These are phyloP conservation scores for Papilio polyxenes DNA, from an alignment of 1,140 invertebrate genomes.

Conservation along the genomic window DNA sequence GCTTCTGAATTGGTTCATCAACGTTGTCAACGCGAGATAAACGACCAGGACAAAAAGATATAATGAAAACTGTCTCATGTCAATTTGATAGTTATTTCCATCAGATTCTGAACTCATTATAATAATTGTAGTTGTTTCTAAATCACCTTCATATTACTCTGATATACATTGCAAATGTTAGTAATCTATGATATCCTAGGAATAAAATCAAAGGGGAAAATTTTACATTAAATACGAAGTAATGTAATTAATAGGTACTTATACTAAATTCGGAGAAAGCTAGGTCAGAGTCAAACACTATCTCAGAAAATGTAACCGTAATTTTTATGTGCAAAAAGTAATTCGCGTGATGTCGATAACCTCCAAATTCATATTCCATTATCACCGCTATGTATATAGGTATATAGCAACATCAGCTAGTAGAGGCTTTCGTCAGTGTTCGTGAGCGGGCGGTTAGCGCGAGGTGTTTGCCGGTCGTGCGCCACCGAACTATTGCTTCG, in stretches of 20 bases:
- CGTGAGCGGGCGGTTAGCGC: constrained; percentile 55
- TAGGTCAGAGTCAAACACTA: neutral
- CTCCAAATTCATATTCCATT: constrained; percentile 14
- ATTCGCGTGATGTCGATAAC: constrained; percentile 26
- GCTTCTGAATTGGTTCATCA: neutral
- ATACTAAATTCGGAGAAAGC: neutral
- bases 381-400: neutral
- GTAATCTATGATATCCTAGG: no score
- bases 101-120: no score
- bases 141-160: no score
- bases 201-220: neutral
- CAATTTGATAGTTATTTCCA: no score
- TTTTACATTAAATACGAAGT: no score
- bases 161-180: no score
- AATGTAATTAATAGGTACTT: no score
- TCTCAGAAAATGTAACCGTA: neutral
- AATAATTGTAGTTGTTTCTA: no score
- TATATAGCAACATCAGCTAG: neutral
- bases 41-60: no score
- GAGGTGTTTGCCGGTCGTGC: constrained; percentile 56
- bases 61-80: no score
- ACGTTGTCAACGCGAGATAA: neutral
- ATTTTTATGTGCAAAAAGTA: neutral
- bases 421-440: constrained; percentile 44
- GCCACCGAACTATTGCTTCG: constrained; percentile 6